Evolutionary conservation across 2,797 vertebrate genomes (phyloP), one percentile per base, ranked within the genome.

Genomic region (Gymnoscopelus braueri): DNA sequence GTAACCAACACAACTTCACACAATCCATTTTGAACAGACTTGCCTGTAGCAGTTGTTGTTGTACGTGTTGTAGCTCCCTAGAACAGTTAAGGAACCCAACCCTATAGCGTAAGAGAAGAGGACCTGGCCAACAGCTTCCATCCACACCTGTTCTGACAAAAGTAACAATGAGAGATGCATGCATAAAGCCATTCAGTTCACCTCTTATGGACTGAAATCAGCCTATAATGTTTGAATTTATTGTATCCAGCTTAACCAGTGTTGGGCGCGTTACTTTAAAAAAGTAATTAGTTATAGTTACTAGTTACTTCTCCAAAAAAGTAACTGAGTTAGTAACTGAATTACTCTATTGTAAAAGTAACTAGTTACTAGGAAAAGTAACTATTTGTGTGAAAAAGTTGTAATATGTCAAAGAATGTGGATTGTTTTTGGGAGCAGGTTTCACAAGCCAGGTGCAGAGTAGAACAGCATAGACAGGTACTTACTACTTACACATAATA

Each of bases 21-120:
- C 15, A 54, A 19, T 24, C n/a, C n/a, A 12, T 65, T 0, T 11
- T 14, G 62, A n/a, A n/a, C 4, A 29, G 13, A 48, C 81, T 76
- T 58, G 93, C 94, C 80, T 93, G 50, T 94, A 94, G 79, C 93
- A 94, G 88, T 95, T 93, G 79, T 94, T 93, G 56, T 87, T 90
- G 67, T 90, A 87, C 5, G 56, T 65, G 79, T 94, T 94, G 84
- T 94, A 95, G 71, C 93, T 94, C 52, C 91, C 89, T 0, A 94
- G 73, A 11, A 89, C 91, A 23, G n/a, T 84, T n/a, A 94, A 58
- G 14, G 57, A 1, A 1, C 93, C 93, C 55, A 86, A 88, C 1
- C 90, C 84, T n/a, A 93, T 1, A 56, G 92, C 89, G 76, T 88
- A 94, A 3, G 94, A 95, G 84, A 90, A 94, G 78, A 92, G 89